Evolutionary conservation across 2,113 vertebrate genomes (phyloP), one percentile per base, ranked within the genome.

Genomic region (Heterochromis multidens): DNA sequence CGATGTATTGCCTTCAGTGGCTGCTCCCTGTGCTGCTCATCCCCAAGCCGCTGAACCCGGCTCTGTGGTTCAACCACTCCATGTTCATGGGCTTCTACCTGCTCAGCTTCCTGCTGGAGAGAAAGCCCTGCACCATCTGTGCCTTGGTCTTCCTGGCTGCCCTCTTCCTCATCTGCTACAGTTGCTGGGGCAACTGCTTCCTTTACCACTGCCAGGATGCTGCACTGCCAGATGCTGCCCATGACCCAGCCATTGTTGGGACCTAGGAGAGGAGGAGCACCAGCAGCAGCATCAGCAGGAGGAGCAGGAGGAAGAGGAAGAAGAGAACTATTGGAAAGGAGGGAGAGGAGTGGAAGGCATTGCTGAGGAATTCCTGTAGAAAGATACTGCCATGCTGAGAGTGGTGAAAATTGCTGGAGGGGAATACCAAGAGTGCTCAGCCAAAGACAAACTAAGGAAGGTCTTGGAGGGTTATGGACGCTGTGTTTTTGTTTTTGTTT

Each of bases 31-130:
- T 99, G 91, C 97, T 99, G 89, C 98, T 99, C 93, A 99, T 99
- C 95, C 99, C 99, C 89, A 99, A 99, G 91, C 99, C 99, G 70
- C 95, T 99, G 94, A 99, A 99, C 95, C 99, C 99, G 4, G 99
- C 99, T 0, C 91, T 99, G 93, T 99, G 99, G 99, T 99, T 99
- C 95, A 99, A 96, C 94, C 99, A 99, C 96, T 99, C 98, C 61
- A 98, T 99, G 98, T 99, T 99, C 94, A 99, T 99, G 99, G 99
- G 98, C 94, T 99, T 99, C 96, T 99, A 99, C 95, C 96, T 99
- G 95, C 98, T 99, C 92, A 99, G 99, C 96, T 99, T 99, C 95
- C 96, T 99, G 90, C 95, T 99, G 97, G 99, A 99, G 95, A 97
- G 99, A 95, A 99, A 99, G 93, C 99, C 99, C 88, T 99, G 99